Evolutionary conservation across 2,113 vertebrate genomes (phyloP).

Genomic region (Oxyruncus cristatus): DNA sequence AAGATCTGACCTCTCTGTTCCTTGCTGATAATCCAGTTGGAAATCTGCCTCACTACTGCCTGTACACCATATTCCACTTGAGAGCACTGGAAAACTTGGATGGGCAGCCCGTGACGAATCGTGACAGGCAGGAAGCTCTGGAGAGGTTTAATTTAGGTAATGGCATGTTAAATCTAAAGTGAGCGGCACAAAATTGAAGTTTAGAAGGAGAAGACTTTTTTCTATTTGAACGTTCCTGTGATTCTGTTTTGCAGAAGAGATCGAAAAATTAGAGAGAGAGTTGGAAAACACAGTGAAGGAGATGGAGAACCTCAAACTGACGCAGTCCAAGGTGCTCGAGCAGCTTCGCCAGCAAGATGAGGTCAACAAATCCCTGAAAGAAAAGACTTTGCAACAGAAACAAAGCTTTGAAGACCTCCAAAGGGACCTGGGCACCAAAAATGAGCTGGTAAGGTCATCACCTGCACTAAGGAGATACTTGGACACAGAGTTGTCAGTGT

Average conservation of each 20-base stretch:
- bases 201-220: neutral
- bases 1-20: constrained; percentile 79
- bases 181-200: neutral
- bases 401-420: constrained; percentile 70
- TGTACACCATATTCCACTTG: constrained; percentile 82
- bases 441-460: constrained; percentile 76
- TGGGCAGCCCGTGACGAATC: constrained; percentile 74
- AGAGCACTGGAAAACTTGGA: constrained; percentile 80
- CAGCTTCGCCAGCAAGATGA: constrained; percentile 77
- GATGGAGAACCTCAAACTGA: constrained; percentile 71
- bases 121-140: constrained; percentile 79
- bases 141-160: constrained; percentile 86
- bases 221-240: neutral
- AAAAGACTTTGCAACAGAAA: constrained; percentile 72
- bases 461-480: neutral
- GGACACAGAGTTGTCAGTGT: neutral
- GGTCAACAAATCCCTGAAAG: constrained; percentile 74
- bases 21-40: constrained; percentile 81
- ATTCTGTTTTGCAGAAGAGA: constrained; percentile 73
- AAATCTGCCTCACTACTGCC: constrained; percentile 79
- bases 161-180: neutral
- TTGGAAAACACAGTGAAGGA: constrained; percentile 74
- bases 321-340: constrained; percentile 69
- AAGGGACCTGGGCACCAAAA: constrained; percentile 79
- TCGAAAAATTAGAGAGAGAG: constrained; percentile 81